Base-by-base conservation (phyloP, 23 tunicate genomes). In the Ascidia mentula region DNA sequence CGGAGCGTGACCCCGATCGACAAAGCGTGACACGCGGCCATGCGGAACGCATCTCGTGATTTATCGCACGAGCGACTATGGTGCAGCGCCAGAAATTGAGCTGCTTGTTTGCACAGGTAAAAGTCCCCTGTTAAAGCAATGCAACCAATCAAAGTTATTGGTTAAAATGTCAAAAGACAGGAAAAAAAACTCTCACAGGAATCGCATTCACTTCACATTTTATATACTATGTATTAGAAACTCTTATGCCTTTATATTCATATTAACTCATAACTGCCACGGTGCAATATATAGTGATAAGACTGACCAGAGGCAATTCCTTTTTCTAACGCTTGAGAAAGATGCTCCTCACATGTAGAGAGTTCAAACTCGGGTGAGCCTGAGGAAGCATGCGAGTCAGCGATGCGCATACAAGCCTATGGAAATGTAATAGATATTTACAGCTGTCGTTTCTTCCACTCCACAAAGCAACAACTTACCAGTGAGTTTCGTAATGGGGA, bases 1-100 rank as follows among this genome's bases (percentile, higher is more conserved):
- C 84, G 76, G 0, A 80, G 65, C 28, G 84, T 80, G 38, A 40
- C 40, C 9, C 84, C 84, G 30, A 80, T 40, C 18, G 84, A 70
- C 31, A 80, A 38, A 40, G 65, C 24, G 42, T 80, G 84, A 40
- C 22, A 80, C 36, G 84, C 84, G 13, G 84, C 39, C 1, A 74
- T 6, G 31, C 7, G 60, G 40, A n/a, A 35, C 73, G 28, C 12
- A 22, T 79, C 73, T 9, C 38, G 32, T 60, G 32, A 26, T 13
- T 30, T 26, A 8, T 34, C 7, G 46, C 65, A 53, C 4, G 65
- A 53, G 65, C 65, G 65, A 9, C 1, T 20, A 35, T 71, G 75
- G 38, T 71, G 38, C 37, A 71, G 18, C 30, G 75, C 75, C 6
- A 71, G 34, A 71, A 28, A 31, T 35, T 71, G 75, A n/a, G 9